Evolutionary conservation across 2,888 invertebrate species (phyloP).

Genomic region (Melieria picta): DNA sequence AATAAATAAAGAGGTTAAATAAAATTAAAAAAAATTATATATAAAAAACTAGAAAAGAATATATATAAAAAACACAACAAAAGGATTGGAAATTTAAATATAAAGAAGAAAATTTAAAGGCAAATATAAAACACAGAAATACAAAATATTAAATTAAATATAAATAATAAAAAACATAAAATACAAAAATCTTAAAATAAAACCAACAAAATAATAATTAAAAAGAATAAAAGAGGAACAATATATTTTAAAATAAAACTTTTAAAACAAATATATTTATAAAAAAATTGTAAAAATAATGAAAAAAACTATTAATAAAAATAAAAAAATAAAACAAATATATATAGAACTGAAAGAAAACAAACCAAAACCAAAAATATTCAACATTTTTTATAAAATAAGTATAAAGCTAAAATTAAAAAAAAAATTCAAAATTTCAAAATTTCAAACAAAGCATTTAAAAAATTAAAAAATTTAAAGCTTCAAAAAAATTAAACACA

Average conservation of each 20-base stretch:
- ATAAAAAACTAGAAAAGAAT: neutral
- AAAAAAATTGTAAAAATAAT: conserved; percentile 7
- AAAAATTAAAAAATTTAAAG: conserved; percentile 14
- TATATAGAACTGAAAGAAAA: conserved; percentile 2
- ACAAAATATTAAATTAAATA: conserved; percentile 9
- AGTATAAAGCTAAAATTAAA: neutral
- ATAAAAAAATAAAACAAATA: conserved; percentile 13
- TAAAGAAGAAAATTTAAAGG: neutral
- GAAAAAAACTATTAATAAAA: conserved; percentile 10
- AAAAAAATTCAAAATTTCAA: too few relatives aligned
- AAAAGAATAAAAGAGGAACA: neutral
- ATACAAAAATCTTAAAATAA: conserved; percentile 4
- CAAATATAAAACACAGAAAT: neutral
- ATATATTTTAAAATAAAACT: conserved; percentile 14
- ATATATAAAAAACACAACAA: neutral
- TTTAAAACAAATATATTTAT: neutral
- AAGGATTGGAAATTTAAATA: neutral
- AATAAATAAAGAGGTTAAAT: neutral
- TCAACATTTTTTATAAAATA: too few relatives aligned
- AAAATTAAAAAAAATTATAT: neutral
- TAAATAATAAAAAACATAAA: neutral
- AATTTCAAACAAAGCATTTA: too few relatives aligned
- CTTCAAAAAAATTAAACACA: conserved; percentile 4
- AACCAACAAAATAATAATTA: conserved; percentile 3
- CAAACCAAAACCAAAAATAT: neutral